Evolutionary conservation across 2,797 vertebrate genomes (phyloP).

Genomic region (Brachyalestes nurse): DNA sequence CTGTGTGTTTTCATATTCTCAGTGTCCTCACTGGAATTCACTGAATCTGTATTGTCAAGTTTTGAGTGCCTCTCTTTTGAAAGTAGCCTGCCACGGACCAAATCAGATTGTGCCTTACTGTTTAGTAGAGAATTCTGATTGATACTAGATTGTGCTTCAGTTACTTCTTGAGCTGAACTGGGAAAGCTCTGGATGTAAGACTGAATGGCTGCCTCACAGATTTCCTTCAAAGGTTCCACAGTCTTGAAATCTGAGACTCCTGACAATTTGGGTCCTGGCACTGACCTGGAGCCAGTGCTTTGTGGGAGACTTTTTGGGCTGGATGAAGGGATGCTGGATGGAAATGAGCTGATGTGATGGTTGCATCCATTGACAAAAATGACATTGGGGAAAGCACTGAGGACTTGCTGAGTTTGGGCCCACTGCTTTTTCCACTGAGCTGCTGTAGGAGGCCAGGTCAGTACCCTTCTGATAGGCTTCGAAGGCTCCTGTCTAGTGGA

Average conservation of each 20-base stretch:
- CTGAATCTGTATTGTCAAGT: neutral
- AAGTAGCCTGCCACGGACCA: constrained; percentile 4
- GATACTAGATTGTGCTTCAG: constrained; percentile 15
- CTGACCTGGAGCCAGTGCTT: constrained; percentile 3
- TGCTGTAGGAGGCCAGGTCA: constrained; percentile 75
- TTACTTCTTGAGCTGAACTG: constrained; percentile 13
- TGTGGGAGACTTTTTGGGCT: constrained; percentile 18
- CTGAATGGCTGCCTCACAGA: constrained; percentile 4
- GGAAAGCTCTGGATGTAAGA: constrained; percentile 5
- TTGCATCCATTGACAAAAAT: constrained; percentile 41
- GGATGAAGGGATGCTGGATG: neutral
- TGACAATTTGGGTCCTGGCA: constrained; percentile 8
- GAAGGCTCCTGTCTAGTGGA: constrained; percentile 19
- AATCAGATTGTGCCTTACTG: constrained; percentile 13
- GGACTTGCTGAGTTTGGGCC: constrained; percentile 47
- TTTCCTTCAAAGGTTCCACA: constrained; percentile 21
- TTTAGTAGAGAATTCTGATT: neutral
- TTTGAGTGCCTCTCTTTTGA: constrained; percentile 4
- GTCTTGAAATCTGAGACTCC: neutral
- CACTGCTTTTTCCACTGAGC: constrained; percentile 71
- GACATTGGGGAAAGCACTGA: constrained; percentile 44
- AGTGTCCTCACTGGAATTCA: neutral
- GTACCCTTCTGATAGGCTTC: constrained; percentile 65
- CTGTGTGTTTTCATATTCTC: neutral
- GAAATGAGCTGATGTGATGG: constrained; percentile 21